Evolutionary conservation across 2,797 vertebrate genomes (phyloP).

Genomic region (Acestrorhynchus altus): DNA sequence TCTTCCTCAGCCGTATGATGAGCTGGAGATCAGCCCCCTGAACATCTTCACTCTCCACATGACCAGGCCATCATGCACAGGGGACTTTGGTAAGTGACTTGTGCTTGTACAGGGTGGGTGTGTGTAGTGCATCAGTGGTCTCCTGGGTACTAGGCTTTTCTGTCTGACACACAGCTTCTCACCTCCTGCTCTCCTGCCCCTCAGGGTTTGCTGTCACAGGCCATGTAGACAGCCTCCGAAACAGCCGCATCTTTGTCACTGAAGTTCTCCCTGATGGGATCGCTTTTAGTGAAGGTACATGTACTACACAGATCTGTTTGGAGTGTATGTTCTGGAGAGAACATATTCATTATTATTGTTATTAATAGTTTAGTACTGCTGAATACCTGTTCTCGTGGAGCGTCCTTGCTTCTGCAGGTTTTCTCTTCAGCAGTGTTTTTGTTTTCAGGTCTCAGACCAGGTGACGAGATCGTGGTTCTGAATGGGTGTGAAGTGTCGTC

Average conservation of each 20-base stretch:
- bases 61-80: constrained; percentile 44
- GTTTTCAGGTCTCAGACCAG: constrained; percentile 83
- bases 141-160: background rate
- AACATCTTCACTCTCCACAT: constrained; percentile 62
- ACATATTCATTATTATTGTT: too few relatives aligned
- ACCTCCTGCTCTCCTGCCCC: background rate
- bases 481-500: constrained; percentile 83
- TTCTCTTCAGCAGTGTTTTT: constrained; percentile 32
- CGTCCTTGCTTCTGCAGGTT: constrained; percentile 54
- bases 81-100: constrained; percentile 71
- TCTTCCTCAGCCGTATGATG: constrained; percentile 60
- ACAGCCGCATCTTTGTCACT: constrained; percentile 82
- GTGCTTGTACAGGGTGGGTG: background rate
- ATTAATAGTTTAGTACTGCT: too few relatives aligned
- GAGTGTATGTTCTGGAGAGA: too few relatives aligned
- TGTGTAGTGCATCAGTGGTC: constrained; percentile 1
- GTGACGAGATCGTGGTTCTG: constrained; percentile 87
- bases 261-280: constrained; percentile 84
- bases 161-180: background rate
- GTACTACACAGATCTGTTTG: background rate
- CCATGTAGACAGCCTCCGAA: constrained; percentile 45
- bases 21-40: constrained; percentile 68
- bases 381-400: too few relatives aligned
- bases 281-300: constrained; percentile 84
- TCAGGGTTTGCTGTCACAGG: constrained; percentile 55